Base-by-base conservation (phyloP, 2,888 invertebrate species). In the Thecocarcelia acutangulata region DNA sequence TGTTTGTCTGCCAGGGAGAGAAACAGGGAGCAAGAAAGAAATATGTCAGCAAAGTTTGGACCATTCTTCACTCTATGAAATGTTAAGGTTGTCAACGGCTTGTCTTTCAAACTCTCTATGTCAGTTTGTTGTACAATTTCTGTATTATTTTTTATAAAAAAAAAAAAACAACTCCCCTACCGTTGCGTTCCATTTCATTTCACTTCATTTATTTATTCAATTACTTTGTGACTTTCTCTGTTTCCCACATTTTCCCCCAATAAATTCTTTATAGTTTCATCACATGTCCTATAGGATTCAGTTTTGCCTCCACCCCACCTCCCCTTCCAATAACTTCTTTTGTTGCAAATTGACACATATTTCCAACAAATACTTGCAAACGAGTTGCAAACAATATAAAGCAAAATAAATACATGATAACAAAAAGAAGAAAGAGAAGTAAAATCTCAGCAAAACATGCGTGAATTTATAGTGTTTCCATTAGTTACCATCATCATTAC, bases 281-380 rank as follows among this genome's bases (percentile, higher is more conserved):
- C 77, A 68, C 50, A 50, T 61, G 73, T 80, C 69, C 80, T 75
- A 13, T 59, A 48, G 61, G 56, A 56, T 24, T 59, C 42, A 73
- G 61, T 76, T 69, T 5, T 50, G 28, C 56, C 46, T 11, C 33
- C 33, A 15, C 28, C 11, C n/a, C 3, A 24, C 46, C 24, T 48
- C 17, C 13, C 19, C 37, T 81, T 66, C 24, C 73, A 69, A 82
- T 78, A 82, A 52, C 64, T 52, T 59, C 63, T 63, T 59, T 58
- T 72, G 56, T 63, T 68, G 21, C 64, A 66, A 82, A 82, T 70
- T 74, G 82, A 78, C 74, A 82, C 76, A 82, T 82, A 74, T 82
- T 69, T 24, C 52, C 37, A 61, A 46, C 63, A 72, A 78, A 64
- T 59, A 72, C 70, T 70, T 56, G 63, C 46, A 64, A 58, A 70